Evolutionary conservation across 1,140 invertebrate genomes (phyloP), one percentile per base, ranked within the genome.

Genomic region (Drosophila kepulauana): DNA sequence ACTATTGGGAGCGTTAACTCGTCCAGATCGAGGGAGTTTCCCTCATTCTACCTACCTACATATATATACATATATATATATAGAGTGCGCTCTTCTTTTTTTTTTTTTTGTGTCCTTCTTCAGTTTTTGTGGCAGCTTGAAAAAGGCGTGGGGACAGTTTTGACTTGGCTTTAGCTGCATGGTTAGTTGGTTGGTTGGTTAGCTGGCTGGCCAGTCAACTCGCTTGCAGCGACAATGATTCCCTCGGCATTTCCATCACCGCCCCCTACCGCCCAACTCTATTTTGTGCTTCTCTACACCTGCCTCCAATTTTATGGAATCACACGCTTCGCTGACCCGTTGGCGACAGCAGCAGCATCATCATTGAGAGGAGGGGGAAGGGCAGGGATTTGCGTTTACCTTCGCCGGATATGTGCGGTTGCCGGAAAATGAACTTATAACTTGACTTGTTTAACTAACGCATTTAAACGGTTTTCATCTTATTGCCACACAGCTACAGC

Each of bases 341-440:
- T 58, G 82, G 68, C 68, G 79, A 72, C 82, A 72, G 43, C 11
- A 6, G 8, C 20, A 25, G 38, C 8, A 35, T 10, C 7, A 20
- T 20, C 20, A 20, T 20, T 2, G 13, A n/a, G 28, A 35, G 54
- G 43, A 11, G n/a, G 3, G 25, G 15, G 58, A 7, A 10, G 35
- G 8, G 11, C 11, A 28, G 3, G 43, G 62, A 64, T 38, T 63
- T 80, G 59, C 77, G 81, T 75, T 81, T 75, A 72, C 81, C 81
- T 85, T 75, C 43, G 70, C 68, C 81, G 85, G 85, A 89, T 85
- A 85, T 88, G 81, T 85, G 78, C 84, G 81, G 81, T 76, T 88
- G 85, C 75, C 85, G 85, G 85, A 88, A 88, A 89, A 88, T 89
- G 78, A 88, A 88, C 85, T 88, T 88, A 88, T 89, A 88, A 85